Percentiles rank a stretch among this genome's conserved stretches.
Evolutionary conservation across 2,888 invertebrate genomes (phyloP).

Genomic region (Molorchus minor): DNA sequence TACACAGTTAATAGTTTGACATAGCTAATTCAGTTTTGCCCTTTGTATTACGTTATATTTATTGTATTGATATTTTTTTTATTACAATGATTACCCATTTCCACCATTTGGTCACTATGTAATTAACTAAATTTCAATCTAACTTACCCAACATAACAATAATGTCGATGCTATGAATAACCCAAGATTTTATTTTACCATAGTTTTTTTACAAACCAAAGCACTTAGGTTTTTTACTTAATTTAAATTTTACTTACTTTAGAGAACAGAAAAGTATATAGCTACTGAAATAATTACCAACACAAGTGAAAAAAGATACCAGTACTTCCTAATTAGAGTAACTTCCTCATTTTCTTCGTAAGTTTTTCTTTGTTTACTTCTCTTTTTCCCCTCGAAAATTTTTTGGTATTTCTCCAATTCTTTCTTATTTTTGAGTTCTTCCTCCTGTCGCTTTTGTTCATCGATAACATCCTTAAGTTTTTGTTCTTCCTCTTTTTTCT

Average conservation of each 20-base stretch:
- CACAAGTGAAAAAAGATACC: constrained; percentile 55
- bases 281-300: constrained; percentile 9
- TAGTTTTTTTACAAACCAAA: too few species aligned
- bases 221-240: not conserved
- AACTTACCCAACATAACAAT: too few species aligned
- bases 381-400: constrained; percentile 75
- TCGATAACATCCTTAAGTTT: constrained; percentile 66
- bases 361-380: constrained; percentile 64
- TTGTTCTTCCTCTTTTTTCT: constrained; percentile 67
- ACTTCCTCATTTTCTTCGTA: constrained; percentile 55
- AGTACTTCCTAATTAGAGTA: constrained; percentile 62
- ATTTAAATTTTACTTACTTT: not conserved
- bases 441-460: constrained; percentile 68
- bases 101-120: too few species aligned
- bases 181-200: too few species aligned
- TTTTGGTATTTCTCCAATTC: constrained; percentile 82
- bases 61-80: too few species aligned
- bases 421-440: constrained; percentile 74
- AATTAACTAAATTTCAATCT: too few species aligned
- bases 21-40: too few species aligned
- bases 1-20: too few species aligned
- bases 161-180: too few species aligned
- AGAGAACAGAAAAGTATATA: constrained; percentile 1
- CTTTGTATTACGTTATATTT: too few species aligned
- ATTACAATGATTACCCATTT: too few species aligned